Evolutionary conservation across 2,888 invertebrate species (phyloP).

Genomic region (Bursaphelenchus okinawaensis): DNA sequence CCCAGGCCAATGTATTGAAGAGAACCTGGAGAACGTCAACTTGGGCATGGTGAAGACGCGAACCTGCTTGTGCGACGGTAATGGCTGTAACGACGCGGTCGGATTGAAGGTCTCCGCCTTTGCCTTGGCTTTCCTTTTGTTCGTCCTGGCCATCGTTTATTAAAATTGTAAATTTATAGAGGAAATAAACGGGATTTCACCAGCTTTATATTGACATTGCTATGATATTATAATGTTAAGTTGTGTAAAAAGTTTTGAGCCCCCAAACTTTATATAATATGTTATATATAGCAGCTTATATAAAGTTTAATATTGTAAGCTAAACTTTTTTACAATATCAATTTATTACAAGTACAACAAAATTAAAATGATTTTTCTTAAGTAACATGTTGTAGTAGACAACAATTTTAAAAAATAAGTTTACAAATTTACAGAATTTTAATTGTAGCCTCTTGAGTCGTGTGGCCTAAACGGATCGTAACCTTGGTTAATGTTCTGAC

Average conservation of each 20-base stretch:
- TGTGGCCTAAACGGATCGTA: not conserved
- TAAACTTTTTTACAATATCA: not conserved
- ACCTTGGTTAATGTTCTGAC: not conserved
- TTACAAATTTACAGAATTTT: no score
- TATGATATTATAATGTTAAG: no score
- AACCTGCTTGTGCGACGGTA: constrained; percentile 6
- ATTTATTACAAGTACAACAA: not conserved
- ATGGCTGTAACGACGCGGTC: constrained; percentile 1
- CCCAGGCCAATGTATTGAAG: constrained; percentile 9
- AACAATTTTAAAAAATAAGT: no score
- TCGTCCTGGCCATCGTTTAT: not conserved
- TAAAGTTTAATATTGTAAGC: no score
- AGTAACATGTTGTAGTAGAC: no score
- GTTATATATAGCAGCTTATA: no score
- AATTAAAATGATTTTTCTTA: no score
- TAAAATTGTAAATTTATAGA: not conserved
- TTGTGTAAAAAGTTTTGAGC: no score
- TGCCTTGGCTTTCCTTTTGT: not conserved
- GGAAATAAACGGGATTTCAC: not conserved
- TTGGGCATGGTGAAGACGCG: constrained; percentile 11
- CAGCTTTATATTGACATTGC: no score
- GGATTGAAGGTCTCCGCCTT: not conserved
- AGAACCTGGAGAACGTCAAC: constrained; percentile 2
- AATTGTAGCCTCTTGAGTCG: not conserved
- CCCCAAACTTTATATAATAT: no score